Evolutionary conservation across 2,113 vertebrate species (phyloP).

Genomic region (Jaculus jaculus): DNA sequence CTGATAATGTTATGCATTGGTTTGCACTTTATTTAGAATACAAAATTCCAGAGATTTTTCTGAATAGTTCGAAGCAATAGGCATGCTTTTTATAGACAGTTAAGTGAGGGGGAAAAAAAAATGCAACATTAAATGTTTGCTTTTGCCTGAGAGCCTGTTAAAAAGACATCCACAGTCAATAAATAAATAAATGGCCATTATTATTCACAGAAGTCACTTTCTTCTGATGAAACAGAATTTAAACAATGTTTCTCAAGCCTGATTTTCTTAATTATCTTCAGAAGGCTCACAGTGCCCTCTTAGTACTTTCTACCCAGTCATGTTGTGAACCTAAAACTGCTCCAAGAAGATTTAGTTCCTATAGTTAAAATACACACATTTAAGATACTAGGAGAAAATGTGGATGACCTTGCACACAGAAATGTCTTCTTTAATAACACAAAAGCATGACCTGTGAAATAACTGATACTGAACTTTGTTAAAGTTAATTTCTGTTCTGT

Average conservation of each 20-base stretch:
- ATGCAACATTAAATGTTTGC: not conserved
- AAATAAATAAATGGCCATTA: not conserved
- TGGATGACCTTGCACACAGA: not conserved
- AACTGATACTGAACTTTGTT: not conserved
- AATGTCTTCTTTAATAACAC: not conserved
- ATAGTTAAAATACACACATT: not conserved
- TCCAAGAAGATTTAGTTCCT: slow-evolving; percentile 26
- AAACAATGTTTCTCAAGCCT: not conserved
- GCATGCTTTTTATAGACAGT: not conserved
- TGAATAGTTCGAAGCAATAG: not conserved
- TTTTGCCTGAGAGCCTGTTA: not conserved
- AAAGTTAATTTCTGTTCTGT: slow-evolving; percentile 8
- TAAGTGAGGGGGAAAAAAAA: not conserved
- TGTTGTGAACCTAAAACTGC: slow-evolving; percentile 9
- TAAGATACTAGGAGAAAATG: not conserved
- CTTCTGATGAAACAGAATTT: not conserved
- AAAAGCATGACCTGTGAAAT: not conserved
- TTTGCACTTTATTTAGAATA: slow-evolving; percentile 23
- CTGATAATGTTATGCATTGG: not conserved
- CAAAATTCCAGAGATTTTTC: not conserved
- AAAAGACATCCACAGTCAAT: not conserved
- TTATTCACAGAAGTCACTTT: not conserved
- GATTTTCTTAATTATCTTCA: not conserved
- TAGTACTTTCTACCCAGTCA: slow-evolving; percentile 15
- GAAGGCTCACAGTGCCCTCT: not conserved